Base-by-base conservation (phyloP, 1,140 invertebrate species). In the silkworm (Bombyx mori) region DNA sequence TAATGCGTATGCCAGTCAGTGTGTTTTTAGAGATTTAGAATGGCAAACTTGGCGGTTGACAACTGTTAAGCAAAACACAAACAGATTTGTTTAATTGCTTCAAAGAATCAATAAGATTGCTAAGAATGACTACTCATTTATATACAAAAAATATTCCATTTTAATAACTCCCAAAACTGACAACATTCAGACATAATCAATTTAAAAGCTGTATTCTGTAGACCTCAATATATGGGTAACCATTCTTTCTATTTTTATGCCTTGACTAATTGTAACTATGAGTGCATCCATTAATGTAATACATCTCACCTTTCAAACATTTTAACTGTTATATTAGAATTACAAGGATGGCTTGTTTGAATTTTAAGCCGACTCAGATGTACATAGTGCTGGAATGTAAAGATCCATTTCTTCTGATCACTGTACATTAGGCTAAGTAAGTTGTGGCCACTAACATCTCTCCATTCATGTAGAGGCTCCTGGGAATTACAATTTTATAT, bases 351-450 rank as follows among this genome's bases (percentile, higher is more conserved):
- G 53, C 90, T 89, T 6, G 91, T 92, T 76, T 98, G 96, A n/a
- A 93, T 90, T 76, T 96, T 92, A 3, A 96, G 75, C 90, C 97
- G 93, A 18, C 94, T 96, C 35, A 97, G 87, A 72, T 97, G 96
- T 8, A 97, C 95, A 79, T 97, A 97, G 10, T 93, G 93, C 89
- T 97, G 96, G 79, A 98, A 98, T 10, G 95, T 89, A 70, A 94
- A 92, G 50, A 91, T 91, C 92, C 95, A 97, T 57, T 93, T 91
- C 1, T 88, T 67, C 49, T 94, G 91, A 73, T 98, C 91, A 57
- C 90, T 90, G 74, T 98, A 98, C 90, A 97, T 91, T 49, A 96
- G 76, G 45, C 95, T 93, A 79, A 96, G 82, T 48, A 97, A 89
- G 88, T 98, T 97, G 60, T 93, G 90, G 22, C 96, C 95, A 35